Base-by-base conservation (phyloP, 2,797 vertebrate species). In the Muraenolepis orangiensis region DNA sequence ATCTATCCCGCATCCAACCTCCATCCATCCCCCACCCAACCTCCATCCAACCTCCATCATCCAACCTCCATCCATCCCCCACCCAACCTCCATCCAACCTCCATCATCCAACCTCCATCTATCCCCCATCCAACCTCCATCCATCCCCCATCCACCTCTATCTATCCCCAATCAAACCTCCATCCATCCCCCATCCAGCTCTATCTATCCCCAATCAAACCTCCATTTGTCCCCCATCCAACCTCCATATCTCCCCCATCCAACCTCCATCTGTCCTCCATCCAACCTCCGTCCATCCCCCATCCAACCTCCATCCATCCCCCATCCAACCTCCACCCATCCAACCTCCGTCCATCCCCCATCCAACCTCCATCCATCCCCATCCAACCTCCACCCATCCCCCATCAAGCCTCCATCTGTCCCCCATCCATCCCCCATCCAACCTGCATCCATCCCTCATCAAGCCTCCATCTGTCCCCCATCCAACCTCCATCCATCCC, bases 261-360 rank as follows among this genome's bases (percentile, higher is more conserved):
- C 32, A 3, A 34, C 32, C 32, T 34, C 32, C 32, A 34, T 34
- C 32, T 34, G 74, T 46, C 30, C 80, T 34, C 26, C 75, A n/a
- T 30, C 12, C 26, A 61, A 57, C 71, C 69, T 2, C 72, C 70
- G 36, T 32, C 66, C 73, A 80, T 42, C 46, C 70, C 16, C 57
- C 71, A 74, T 71, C 76, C 61, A 76, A 16, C 10, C 75, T 12
- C 72, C 14, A 29, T 6, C 28, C 23, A 64, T 29, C 40, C 29
- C 3, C 28, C 23, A 64, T 29, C 40, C 29, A 3, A 73, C 28
- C 18, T 34, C 64, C 32, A 34, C 8, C 32, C 32, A 34, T 34
- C 32, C 32, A 34, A 34, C 70, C 36, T 38, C 42, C 42, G 18
- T 51, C 0, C 79, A 74, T 64, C 31, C 80, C 40, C n/a, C 75